Evolutionary conservation across 2,113 vertebrate species (phyloP).

Genomic region (Raja brachyura): DNA sequence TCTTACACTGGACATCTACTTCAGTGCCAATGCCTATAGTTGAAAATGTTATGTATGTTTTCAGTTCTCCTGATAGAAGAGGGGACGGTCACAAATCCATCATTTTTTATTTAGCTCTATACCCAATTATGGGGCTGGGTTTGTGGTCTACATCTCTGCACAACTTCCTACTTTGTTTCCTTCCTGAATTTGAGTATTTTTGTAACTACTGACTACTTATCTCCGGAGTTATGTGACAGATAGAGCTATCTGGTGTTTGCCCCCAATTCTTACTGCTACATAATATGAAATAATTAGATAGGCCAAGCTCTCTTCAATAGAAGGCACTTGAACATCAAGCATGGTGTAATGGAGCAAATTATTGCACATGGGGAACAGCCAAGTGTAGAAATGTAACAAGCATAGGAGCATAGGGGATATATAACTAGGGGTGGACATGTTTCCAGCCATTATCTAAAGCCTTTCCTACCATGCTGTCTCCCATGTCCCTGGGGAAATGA

Average conservation of each 20-base stretch:
- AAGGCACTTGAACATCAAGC: background rate
- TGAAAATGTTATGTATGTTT: background rate
- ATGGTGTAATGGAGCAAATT: too few species aligned
- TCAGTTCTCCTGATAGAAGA: background rate
- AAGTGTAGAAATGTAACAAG: too few species aligned
- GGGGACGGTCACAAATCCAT: background rate
- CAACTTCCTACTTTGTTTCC: background rate
- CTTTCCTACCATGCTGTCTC: too few species aligned
- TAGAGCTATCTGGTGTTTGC: background rate
- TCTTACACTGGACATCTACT: background rate
- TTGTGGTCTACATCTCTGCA: too few species aligned
- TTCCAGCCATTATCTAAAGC: too few species aligned
- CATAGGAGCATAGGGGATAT: too few species aligned
- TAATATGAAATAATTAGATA: background rate
- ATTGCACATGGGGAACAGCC: too few species aligned
- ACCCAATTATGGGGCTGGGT: background rate
- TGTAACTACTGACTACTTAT: background rate
- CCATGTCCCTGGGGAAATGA: too few species aligned
- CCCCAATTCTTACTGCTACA: background rate
- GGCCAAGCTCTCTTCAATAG: background rate
- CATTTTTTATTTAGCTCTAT: background rate
- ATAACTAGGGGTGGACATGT: too few species aligned
- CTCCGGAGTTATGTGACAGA: background rate
- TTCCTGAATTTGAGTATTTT: background rate
- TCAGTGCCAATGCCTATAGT: background rate